Evolutionary conservation across 1,140 invertebrate genomes (phyloP), one percentile per base, ranked within the genome.

Genomic region (Dinothrombium tinctorium): DNA sequence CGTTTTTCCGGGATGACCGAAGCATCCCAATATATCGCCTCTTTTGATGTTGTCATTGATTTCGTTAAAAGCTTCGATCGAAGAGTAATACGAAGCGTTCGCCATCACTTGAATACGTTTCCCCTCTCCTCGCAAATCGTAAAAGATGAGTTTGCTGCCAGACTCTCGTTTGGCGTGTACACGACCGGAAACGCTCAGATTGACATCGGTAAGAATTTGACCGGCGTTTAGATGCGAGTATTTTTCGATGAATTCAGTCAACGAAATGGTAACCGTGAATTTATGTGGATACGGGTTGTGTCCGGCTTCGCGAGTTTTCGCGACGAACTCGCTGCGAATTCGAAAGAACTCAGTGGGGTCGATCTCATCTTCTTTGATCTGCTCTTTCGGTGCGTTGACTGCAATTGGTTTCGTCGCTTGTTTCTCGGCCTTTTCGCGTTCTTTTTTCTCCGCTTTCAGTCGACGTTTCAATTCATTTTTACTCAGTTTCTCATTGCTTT

Each of bases 301-400:
- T n/a, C 69, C 69, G 0, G 63, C 62, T 43, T 62, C 60, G 62
- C 94, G 94, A 4, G 87, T 59, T 28, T 79, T 68, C 31, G 69
- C 64, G 15, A 95, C 63, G 21, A 73, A 70, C 42, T 69, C 63
- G 0, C 69, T 71, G 45, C 90, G 66, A 19, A 94, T 54, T 55
- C 83, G 80, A 50, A 79, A 84, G 58, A 84, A 95, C 64, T 95
- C 83, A 72, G 86, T 83, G 24, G 86, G 78, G 57, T 72, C 84
- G 47, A 90, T 80, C 48, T 41, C 48, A 45, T 54, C 39, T 31
- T 42, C 33, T 47, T 54, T 44, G 20, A 7, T 46, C 45, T 44
- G 2, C n/a, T n/a, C n/a, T n/a, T n/a, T n/a, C n/a, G n/a, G n/a
- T 20, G 53, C 42, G 14, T 54, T 44, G 38, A 61, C 58, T 29